Conservation (phyloP, 2,113 vertebrate species). For the Illadopsis cleaveri region DNA sequence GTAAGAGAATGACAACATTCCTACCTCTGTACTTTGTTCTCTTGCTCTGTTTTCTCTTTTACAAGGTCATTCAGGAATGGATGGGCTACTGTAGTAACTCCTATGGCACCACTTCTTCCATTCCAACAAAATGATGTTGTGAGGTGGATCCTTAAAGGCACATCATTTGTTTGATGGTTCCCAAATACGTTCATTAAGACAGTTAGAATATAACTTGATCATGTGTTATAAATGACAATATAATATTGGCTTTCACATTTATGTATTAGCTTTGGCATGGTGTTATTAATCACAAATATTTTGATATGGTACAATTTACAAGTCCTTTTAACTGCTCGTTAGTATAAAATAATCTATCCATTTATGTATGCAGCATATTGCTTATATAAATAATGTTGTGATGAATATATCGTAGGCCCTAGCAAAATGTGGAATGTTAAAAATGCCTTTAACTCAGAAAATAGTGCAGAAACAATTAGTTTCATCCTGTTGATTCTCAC, state of each 20-base stretch:
- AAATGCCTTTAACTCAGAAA: neutral
- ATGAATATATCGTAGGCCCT: neutral
- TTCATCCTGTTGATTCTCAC: neutral
- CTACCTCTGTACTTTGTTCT: neutral
- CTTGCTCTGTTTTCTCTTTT: neutral
- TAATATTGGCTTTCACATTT: neutral
- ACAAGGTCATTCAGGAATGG: neutral
- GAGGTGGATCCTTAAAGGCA: neutral
- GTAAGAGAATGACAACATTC: neutral
- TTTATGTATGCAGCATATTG: neutral
- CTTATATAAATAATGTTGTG: neutral
- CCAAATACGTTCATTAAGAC: fast-evolving
- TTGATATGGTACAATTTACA: neutral
- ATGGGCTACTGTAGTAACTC: neutral
- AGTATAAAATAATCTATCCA: neutral
- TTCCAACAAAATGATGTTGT: neutral
- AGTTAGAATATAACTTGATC: neutral
- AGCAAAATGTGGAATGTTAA: neutral
- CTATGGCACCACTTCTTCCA: neutral
- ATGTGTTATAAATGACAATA: neutral
- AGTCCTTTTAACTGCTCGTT: neutral
- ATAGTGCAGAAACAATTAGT: neutral
- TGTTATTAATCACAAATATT: neutral
- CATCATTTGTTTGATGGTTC: neutral
- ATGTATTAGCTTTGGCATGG: neutral